A percentile compares a stretch with the other conserved stretches of the same genome.
Evolutionary conservation across 2,113 vertebrate species (phyloP).

Genomic region (Caranx ignobilis): DNA sequence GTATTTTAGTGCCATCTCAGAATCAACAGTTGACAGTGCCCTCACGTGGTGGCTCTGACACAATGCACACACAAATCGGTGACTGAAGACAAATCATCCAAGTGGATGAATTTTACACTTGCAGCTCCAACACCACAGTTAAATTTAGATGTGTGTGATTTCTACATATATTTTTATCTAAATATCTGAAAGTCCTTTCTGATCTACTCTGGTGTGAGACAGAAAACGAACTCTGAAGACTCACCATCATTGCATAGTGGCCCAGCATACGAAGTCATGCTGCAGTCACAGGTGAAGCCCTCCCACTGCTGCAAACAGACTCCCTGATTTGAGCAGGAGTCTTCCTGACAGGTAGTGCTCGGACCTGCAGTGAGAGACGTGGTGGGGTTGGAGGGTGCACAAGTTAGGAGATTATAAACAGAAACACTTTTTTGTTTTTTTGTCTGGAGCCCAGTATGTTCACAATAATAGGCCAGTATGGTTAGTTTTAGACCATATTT

Average conservation of each 20-base stretch:
- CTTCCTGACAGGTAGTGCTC: conserved; percentile 98
- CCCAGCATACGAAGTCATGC: conserved; percentile 98
- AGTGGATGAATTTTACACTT: conserved; percentile 4
- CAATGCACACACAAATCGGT: conserved; percentile 43
- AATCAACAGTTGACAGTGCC: conserved; percentile 67
- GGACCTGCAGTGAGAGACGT: conserved; percentile 86
- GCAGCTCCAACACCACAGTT: neutral
- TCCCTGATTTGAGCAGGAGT: conserved; percentile 97
- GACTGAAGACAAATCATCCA: conserved; percentile 8
- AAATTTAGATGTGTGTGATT: conserved; percentile 2
- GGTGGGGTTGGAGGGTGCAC: conserved; percentile 21
- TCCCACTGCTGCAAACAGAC: conserved; percentile 99
- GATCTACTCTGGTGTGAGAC: neutral
- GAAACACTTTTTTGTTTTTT: conserved; percentile 20
- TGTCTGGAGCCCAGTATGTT: conserved; percentile 52
- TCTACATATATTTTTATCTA: neutral
- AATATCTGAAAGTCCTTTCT: neutral
- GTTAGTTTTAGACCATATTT: conserved; percentile 46
- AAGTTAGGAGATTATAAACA: conserved; percentile 35
- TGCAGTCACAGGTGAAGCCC: conserved; percentile 98
- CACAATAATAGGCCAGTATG: conserved; percentile 19
- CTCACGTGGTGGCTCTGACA: conserved; percentile 67
- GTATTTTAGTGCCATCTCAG: conserved; percentile 19
- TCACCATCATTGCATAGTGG: conserved; percentile 97
- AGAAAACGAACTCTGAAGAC: conserved; percentile 47